A percentile compares a stretch with the other conserved stretches of the same genome.
These are phyloP conservation scores for Gastrophysa polygoni DNA, from an alignment of 2,888 invertebrate genomes.

Conservation along the genomic window DNA sequence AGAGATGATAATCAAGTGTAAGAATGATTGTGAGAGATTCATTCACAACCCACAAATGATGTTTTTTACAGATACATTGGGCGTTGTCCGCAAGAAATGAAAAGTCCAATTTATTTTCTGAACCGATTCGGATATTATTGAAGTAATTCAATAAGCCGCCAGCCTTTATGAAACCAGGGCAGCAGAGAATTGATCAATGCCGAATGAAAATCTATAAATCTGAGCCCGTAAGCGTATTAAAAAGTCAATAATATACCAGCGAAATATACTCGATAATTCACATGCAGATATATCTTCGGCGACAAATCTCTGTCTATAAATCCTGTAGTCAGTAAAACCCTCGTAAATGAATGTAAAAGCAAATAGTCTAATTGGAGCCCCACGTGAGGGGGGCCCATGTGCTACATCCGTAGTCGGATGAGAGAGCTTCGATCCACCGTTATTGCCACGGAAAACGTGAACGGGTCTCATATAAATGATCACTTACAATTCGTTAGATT, in stretches of 20 bases:
- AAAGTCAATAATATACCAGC: constrained; percentile 50
- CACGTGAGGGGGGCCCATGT: constrained; percentile 54
- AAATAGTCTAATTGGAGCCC: constrained; percentile 58
- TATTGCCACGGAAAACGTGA: constrained; percentile 46
- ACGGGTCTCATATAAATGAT: constrained; percentile 46
- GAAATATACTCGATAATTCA: constrained; percentile 54
- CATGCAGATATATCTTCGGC: constrained; percentile 54
- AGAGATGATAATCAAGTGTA: too few relatives aligned
- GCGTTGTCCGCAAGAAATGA: too few relatives aligned
- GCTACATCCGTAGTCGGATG: constrained; percentile 42
- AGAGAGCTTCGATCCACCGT: constrained; percentile 42
- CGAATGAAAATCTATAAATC: constrained; percentile 25
- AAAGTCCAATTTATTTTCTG: constrained; percentile 9
- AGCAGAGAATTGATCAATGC: constrained; percentile 22
- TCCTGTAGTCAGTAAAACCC: constrained; percentile 59
- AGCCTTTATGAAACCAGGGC: constrained; percentile 21
- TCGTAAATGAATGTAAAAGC: constrained; percentile 57
- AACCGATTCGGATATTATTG: constrained; percentile 7
- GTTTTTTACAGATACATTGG: too few relatives aligned
- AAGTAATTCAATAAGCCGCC: constrained; percentile 11
- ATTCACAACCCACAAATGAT: too few relatives aligned
- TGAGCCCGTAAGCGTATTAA: constrained; percentile 22
- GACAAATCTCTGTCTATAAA: constrained; percentile 57
- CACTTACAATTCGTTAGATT: constrained; percentile 47
- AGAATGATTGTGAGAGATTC: too few relatives aligned